These are phyloP conservation scores for Notarius quadriscutis DNA, from an alignment of 2,113 vertebrate genomes.

Conservation along the genomic window DNA sequence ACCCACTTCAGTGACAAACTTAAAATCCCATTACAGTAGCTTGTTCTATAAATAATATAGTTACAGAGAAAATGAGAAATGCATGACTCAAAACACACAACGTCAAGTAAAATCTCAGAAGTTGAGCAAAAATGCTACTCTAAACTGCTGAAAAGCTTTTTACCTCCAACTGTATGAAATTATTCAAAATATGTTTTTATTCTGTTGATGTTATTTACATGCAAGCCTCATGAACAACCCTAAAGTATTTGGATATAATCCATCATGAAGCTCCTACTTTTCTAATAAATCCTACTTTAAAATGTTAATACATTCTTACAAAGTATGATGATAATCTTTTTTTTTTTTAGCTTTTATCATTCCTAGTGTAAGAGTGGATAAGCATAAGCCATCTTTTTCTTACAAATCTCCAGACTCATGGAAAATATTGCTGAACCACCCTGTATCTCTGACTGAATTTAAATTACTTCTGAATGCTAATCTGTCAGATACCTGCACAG, in stretches of 20 bases:
- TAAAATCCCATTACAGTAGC: background rate
- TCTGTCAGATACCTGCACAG: constrained; percentile 19
- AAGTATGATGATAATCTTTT: background rate
- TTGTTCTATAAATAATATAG: background rate
- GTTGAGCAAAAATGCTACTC: background rate
- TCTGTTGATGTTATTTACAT: background rate
- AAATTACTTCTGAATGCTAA: constrained; percentile 13
- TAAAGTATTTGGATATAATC: too few relatives aligned
- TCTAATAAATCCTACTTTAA: background rate
- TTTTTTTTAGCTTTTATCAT: background rate
- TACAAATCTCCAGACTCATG: constrained; percentile 10
- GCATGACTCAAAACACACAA: background rate
- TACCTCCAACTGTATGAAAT: background rate
- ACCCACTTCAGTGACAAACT: background rate
- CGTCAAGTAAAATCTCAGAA: background rate
- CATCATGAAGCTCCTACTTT: background rate
- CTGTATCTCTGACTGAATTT: constrained; percentile 17
- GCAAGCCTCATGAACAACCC: background rate
- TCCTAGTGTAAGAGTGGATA: constrained; percentile 2
- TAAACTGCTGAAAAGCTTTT: background rate
- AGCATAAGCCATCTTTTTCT: background rate
- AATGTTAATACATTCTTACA: background rate
- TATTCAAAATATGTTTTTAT: background rate
- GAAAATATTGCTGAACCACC: constrained; percentile 11
- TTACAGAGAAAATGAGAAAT: background rate